phyloP scores from a whole-genome alignment of 2,113 vertebrate genomes.

The Gallinago jamesoni region DNA sequence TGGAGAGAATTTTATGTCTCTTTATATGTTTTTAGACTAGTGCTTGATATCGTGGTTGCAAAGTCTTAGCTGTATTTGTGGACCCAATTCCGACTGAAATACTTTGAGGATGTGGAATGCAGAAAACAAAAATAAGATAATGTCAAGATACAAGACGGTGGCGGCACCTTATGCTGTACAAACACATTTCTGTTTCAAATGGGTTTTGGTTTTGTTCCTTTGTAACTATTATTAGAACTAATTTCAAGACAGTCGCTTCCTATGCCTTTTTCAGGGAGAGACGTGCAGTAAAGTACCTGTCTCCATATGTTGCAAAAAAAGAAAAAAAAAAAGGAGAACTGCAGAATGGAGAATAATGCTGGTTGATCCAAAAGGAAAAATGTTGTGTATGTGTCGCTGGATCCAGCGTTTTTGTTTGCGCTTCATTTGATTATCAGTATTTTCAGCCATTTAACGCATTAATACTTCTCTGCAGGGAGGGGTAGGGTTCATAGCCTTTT shows the following conservation, averaged over 20 bases:
- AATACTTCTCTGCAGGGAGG: constrained; percentile 42
- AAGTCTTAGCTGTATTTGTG: neutral
- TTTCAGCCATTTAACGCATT: constrained; percentile 36
- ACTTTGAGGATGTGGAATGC: neutral
- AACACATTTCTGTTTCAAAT: constrained; percentile 40
- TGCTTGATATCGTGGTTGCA: neutral
- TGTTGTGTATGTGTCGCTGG: neutral
- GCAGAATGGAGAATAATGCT: neutral
- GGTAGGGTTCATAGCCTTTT: constrained; percentile 60
- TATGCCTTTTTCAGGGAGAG: neutral
- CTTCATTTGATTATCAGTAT: constrained; percentile 45
- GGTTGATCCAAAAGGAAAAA: constrained; percentile 1
- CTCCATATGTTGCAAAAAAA: neutral
- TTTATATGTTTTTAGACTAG: neutral
- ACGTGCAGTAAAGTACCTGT: neutral
- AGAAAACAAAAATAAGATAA: neutral
- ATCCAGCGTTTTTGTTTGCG: constrained; percentile 38
- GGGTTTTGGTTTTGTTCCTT: constrained; percentile 24
- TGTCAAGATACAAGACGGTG: neutral
- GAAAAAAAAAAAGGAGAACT: neutral
- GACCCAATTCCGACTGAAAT: neutral
- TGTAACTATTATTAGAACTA: constrained; percentile 41
- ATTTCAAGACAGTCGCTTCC: constrained; percentile 26
- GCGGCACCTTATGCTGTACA: neutral
- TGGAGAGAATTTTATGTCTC: neutral